These are phyloP conservation scores for Zootermopsis nevadensis DNA, from an alignment of 2,888 invertebrate genomes.

Conservation along the genomic window DNA sequence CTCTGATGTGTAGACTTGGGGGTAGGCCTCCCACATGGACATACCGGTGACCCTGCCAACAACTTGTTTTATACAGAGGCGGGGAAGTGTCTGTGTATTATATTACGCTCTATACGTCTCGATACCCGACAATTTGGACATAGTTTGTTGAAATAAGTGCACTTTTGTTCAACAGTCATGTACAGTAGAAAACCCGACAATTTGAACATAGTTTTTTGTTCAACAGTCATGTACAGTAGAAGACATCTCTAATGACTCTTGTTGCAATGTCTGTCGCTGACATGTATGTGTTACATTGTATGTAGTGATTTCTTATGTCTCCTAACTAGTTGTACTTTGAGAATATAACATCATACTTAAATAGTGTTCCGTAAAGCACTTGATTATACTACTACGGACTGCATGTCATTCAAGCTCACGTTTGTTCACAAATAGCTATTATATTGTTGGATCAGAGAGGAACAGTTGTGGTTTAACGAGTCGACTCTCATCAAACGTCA, in stretches of 20 bases:
- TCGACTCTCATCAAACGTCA: not conserved
- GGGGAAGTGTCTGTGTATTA: not conserved
- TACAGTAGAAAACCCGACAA: too few relatives aligned
- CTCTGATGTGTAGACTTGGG: slow-evolving; percentile 11
- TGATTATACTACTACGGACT: not conserved
- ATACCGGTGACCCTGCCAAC: slow-evolving; percentile 11
- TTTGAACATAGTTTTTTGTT: too few relatives aligned
- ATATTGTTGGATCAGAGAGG: not conserved
- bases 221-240: not conserved
- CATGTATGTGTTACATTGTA: not conserved
- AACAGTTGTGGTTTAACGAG: not conserved
- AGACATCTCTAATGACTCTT: not conserved
- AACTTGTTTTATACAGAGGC: slow-evolving; percentile 15
- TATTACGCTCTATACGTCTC: not conserved
- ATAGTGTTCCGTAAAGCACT: not conserved
- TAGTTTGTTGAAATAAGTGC: not conserved
- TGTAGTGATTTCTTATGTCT: not conserved
- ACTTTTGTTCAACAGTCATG: not conserved
- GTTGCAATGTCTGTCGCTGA: not conserved
- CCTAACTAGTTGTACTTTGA: not conserved
- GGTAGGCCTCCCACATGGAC: slow-evolving; percentile 18
- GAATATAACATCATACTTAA: not conserved
- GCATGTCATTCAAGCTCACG: not conserved
- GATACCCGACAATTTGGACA: not conserved
- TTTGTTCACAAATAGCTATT: not conserved